Evolutionary conservation across 2,797 vertebrate genomes (phyloP).

Genomic region (Lophius americanus): DNA sequence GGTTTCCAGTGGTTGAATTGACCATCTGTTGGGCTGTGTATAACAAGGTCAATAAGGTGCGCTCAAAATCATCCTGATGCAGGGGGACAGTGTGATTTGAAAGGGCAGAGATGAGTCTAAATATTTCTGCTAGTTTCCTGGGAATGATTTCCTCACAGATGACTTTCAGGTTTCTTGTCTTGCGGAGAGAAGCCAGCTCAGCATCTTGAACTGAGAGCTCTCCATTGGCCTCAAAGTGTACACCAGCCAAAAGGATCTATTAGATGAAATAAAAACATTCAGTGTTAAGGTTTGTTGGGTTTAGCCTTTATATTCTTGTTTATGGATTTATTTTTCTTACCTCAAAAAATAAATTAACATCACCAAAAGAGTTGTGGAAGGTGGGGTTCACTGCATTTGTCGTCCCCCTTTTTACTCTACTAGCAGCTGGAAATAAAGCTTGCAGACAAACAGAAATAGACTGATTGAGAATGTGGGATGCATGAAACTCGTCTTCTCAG

Average conservation of each 20-base stretch:
- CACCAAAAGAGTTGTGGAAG: conserved; percentile 60
- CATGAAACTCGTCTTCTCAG: neutral
- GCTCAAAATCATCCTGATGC: conserved; percentile 88
- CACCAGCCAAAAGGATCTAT: conserved; percentile 86
- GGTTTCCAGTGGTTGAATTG: conserved; percentile 70
- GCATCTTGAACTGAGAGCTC: conserved; percentile 84
- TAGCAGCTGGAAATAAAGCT: conserved; percentile 67
- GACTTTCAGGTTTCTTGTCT: conserved; percentile 79
- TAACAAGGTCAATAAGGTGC: conserved; percentile 86
- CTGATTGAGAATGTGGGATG: neutral
- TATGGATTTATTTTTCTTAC: conserved; percentile 42
- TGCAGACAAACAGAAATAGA: conserved; percentile 14
- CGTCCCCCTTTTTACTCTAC: conserved; percentile 48
- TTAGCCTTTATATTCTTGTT: neutral
- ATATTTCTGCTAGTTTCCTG: conserved; percentile 84
- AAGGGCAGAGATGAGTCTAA: conserved; percentile 78
- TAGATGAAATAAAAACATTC: neutral
- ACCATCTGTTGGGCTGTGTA: conserved; percentile 81
- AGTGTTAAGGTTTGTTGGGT: neutral
- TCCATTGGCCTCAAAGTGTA: conserved; percentile 78
- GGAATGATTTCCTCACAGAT: conserved; percentile 87
- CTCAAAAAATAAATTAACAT: conserved; percentile 73
- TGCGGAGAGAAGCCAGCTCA: conserved; percentile 86
- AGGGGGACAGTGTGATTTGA: conserved; percentile 70
- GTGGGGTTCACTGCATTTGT: conserved; percentile 24